phyloP scores from a whole-genome alignment of 1,140 invertebrate genomes.

The Dreissena rostriformis region DNA sequence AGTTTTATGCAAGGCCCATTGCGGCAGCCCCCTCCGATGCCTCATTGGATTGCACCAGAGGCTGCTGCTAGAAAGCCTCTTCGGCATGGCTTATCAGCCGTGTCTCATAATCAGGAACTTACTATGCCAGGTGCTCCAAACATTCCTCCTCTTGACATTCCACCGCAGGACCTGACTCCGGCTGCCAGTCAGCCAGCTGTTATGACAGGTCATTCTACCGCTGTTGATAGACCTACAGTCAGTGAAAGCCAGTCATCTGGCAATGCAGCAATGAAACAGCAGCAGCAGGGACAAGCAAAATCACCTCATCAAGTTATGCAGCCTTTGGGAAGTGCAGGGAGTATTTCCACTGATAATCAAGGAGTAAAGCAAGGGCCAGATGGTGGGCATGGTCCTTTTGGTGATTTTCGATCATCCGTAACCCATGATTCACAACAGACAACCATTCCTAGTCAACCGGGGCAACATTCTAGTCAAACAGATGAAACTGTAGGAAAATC shows the following conservation, averaged over 20 bases:
- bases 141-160: not conserved
- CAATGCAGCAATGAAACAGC: not conserved
- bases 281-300: not conserved
- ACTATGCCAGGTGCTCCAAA: not conserved
- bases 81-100: not conserved
- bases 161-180: too few species aligned
- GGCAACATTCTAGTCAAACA: too few species aligned
- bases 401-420: not conserved
- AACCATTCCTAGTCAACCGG: too few species aligned
- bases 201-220: not conserved
- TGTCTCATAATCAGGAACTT: not conserved
- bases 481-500: too few species aligned
- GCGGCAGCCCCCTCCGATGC: conserved; percentile 35
- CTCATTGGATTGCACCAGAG: conserved; percentile 49
- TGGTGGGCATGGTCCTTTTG: too few species aligned
- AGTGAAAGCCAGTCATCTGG: not conserved
- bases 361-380: too few species aligned
- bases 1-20: conserved; percentile 28
- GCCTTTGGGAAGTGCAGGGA: too few species aligned
- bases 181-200: conserved; percentile 9
- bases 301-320: too few species aligned
- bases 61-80: not conserved
- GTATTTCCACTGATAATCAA: too few species aligned
- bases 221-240: conserved; percentile 8
- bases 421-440: too few species aligned